Percentiles rank a stretch among this genome's conserved stretches.
These are phyloP conservation scores for Podocnemis expansa DNA, from an alignment of 2,113 vertebrate genomes.

Conservation along the genomic window DNA sequence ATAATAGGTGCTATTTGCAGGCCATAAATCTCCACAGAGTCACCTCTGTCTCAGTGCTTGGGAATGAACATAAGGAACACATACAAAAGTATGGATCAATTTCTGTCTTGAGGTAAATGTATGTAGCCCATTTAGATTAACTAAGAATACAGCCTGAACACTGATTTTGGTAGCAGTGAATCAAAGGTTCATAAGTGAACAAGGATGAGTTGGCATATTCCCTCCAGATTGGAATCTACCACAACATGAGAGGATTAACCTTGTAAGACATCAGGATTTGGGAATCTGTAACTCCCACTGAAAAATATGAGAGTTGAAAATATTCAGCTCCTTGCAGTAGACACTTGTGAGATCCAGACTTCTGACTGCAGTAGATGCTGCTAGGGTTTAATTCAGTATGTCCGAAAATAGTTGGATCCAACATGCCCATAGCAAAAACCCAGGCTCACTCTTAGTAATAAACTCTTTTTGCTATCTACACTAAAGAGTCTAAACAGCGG, in stretches of 20 bases:
- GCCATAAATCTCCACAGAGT: background rate
- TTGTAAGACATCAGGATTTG: background rate
- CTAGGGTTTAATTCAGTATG: background rate
- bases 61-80: background rate
- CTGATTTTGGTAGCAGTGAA: background rate
- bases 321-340: background rate
- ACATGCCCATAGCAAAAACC: background rate
- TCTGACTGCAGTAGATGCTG: background rate
- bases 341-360: background rate
- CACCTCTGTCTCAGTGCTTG: background rate
- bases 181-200: background rate
- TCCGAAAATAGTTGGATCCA: background rate
- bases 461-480: background rate
- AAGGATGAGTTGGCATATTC: background rate
- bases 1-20: background rate
- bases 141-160: background rate
- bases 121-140: background rate
- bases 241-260: background rate
- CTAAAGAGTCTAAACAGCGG: background rate
- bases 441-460: background rate
- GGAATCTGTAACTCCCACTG: background rate
- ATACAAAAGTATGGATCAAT: background rate
- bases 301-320: background rate
- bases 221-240: background rate
- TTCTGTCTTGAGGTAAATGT: background rate